These are phyloP conservation scores for Psittacus erithacus DNA, from an alignment of 2,113 vertebrate genomes.

Conservation along the genomic window DNA sequence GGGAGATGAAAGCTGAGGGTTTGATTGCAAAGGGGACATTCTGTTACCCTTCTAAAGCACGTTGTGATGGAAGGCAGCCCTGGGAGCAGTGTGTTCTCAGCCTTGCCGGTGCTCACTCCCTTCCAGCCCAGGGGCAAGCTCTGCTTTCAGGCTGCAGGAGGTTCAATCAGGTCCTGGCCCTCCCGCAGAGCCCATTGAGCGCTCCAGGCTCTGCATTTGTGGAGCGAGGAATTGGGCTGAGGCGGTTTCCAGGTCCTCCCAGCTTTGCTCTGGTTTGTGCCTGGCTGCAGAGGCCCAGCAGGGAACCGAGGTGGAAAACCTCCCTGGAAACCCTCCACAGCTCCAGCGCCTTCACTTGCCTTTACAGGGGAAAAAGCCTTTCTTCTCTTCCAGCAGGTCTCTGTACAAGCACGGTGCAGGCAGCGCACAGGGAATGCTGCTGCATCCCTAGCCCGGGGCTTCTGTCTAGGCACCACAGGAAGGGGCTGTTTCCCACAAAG, in stretches of 20 bases:
- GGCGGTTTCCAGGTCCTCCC: neutral
- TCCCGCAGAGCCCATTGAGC: neutral
- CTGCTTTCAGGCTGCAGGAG: neutral
- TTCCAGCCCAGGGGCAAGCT: neutral
- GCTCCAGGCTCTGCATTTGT: neutral
- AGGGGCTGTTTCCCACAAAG: neutral
- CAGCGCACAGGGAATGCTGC: neutral
- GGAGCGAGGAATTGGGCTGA: neutral
- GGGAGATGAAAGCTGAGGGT: neutral
- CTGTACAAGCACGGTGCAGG: neutral
- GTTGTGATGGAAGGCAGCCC: neutral
- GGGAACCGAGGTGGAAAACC: neutral
- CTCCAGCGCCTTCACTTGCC: neutral
- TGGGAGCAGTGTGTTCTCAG: neutral
- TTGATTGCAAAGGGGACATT: neutral
- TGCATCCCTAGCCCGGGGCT: neutral
- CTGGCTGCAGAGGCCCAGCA: neutral
- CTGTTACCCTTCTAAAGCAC: neutral
- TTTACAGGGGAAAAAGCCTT: neutral
- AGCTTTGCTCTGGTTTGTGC: neutral
- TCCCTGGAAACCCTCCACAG: neutral
- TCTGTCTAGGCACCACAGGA: accelerated
- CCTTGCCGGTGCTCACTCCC: neutral
- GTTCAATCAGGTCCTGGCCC: neutral
- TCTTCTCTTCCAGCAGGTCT: neutral